phyloP scores from a whole-genome alignment of 2,113 vertebrate species.

The Pavo muticus region DNA sequence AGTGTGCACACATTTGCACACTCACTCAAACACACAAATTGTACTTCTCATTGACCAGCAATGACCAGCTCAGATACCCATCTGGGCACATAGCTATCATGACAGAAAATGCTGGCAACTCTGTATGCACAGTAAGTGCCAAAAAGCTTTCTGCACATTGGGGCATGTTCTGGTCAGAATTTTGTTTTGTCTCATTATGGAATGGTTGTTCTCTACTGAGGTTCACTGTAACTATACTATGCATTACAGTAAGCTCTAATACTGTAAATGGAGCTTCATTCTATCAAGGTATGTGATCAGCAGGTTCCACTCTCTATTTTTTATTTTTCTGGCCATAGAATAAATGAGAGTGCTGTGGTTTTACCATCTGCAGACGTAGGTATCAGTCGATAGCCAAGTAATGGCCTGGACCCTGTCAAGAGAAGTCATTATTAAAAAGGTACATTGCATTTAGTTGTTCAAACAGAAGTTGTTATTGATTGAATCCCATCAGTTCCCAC shows the following conservation, averaged over 20 bases:
- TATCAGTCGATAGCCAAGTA: conserved; percentile 60
- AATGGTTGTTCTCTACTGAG: not conserved
- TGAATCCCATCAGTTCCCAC: conserved; percentile 47
- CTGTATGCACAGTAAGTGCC: not conserved
- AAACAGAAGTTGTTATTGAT: conserved; percentile 60
- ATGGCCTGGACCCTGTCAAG: conserved; percentile 54
- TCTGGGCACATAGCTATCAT: not conserved
- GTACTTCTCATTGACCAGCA: not conserved
- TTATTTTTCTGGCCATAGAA: conserved; percentile 29
- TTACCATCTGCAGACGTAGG: conserved; percentile 51
- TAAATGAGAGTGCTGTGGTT: conserved; percentile 49
- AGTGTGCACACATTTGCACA: not conserved
- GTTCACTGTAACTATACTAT: not conserved
- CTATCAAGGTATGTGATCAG: not conserved
- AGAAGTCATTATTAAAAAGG: conserved; percentile 69
- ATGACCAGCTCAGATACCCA: not conserved
- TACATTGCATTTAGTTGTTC: conserved; percentile 65
- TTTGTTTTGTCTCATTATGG: not conserved
- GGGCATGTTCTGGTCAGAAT: not conserved
- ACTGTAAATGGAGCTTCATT: conserved; percentile 17
- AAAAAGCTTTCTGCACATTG: not conserved
- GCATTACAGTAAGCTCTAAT: not conserved
- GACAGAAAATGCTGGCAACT: not conserved
- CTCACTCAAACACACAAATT: not conserved
- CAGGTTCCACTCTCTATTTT: conserved; percentile 28